Evolutionary conservation across 37 sponge, comb jelly and placozoan genomes (phyloP).

Genomic region (Hormiphora californensis): DNA sequence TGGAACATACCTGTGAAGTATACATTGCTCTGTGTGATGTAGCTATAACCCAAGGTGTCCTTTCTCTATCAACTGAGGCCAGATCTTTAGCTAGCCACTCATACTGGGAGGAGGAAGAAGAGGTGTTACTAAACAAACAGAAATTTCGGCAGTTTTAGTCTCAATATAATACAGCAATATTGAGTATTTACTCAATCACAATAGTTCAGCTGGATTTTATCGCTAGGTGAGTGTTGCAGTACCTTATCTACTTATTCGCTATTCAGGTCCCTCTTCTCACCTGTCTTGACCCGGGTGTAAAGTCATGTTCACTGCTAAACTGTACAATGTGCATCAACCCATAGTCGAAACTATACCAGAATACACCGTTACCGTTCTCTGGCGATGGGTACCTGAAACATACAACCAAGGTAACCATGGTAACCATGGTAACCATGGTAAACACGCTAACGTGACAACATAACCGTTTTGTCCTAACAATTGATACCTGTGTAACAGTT

Average conservation of each 20-base stretch:
- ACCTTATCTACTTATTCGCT: no score
- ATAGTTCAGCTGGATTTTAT: no score
- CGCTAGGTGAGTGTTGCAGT: no score
- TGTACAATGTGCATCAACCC: constrained; percentile 59
- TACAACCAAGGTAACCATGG: background rate
- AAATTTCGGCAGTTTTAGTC: no score
- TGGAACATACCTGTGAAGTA: constrained; percentile 52
- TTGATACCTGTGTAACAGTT: no score
- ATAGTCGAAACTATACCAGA: constrained; percentile 75
- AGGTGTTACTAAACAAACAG: no score
- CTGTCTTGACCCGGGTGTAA: constrained; percentile 58
- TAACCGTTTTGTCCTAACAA: background rate
- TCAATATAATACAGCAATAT: no score
- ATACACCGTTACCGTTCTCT: constrained; percentile 63
- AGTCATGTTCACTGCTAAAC: constrained; percentile 68
- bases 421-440: background rate
- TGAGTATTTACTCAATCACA: no score
- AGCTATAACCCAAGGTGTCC: constrained; percentile 63
- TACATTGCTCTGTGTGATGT: constrained; percentile 66
- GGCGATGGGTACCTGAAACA: constrained; percentile 54
- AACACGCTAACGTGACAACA: no score
- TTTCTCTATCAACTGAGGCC: constrained; percentile 55
- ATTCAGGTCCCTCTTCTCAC: no score
- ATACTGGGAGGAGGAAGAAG: constrained; percentile 53
- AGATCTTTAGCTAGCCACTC: constrained; percentile 67